These are phyloP conservation scores for Idris sp. DNA, from an alignment of 1,140 invertebrate species.

Conservation along the genomic window DNA sequence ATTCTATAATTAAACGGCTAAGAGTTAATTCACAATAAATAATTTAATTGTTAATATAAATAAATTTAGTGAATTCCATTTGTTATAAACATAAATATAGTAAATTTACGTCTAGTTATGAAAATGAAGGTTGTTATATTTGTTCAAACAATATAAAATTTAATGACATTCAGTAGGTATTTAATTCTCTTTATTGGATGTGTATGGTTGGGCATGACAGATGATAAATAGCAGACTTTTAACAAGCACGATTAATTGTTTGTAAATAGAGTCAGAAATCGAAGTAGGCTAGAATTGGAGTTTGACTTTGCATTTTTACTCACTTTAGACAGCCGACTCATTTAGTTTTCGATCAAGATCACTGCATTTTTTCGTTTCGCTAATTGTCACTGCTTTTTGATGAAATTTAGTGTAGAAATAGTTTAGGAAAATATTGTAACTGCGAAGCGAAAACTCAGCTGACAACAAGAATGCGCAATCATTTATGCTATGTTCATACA, in stretches of 20 bases:
- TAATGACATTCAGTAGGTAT: neutral
- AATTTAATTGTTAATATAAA: too few relatives aligned
- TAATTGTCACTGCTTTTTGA: constrained; percentile 2
- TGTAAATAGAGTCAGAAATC: constrained; percentile 14
- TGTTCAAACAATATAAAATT: neutral
- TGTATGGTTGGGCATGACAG: constrained; percentile 1
- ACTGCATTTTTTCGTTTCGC: constrained; percentile 4
- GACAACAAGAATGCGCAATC: constrained; percentile 37
- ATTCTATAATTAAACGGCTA: too few relatives aligned
- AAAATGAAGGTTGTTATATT: neutral
- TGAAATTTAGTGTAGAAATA: neutral
- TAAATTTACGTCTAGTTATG: constrained; percentile 7
- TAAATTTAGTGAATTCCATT: too few relatives aligned
- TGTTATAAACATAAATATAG: constrained; percentile 6
- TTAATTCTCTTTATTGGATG: neutral
- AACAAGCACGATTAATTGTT: constrained; percentile 29
- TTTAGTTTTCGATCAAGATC: neutral
- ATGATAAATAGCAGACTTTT: neutral
- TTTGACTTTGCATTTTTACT: neutral
- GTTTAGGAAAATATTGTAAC: neutral
- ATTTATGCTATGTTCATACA: constrained; percentile 17
- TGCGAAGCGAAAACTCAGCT: constrained; percentile 23
- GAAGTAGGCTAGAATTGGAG: too few relatives aligned
- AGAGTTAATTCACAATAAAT: too few relatives aligned
- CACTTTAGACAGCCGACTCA: constrained; percentile 13